A percentile compares a stretch with the other conserved stretches of the same genome.
These are phyloP conservation scores for Athene cunicularia DNA, from an alignment of 2,113 vertebrate species.

Conservation along the genomic window DNA sequence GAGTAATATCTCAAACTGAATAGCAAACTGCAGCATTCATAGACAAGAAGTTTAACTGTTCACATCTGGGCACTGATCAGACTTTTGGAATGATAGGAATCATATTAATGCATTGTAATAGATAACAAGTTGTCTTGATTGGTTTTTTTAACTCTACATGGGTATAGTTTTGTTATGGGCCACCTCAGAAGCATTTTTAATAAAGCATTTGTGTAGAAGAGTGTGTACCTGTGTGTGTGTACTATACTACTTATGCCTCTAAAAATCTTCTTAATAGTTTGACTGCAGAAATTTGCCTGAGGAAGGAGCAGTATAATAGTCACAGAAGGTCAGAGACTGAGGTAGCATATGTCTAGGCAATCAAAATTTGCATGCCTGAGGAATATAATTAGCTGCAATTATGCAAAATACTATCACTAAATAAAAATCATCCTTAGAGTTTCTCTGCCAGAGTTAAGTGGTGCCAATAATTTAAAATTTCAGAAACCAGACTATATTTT, in stretches of 20 bases:
- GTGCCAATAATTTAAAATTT: neutral
- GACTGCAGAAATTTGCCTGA: neutral
- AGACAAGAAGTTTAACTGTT: neutral
- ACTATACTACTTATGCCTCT: neutral
- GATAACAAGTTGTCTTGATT: neutral
- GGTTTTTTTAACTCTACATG: neutral
- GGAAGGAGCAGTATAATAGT: neutral
- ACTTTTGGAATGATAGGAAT: neutral
- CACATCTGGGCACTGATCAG: neutral
- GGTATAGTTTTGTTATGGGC: neutral
- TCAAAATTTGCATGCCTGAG: neutral
- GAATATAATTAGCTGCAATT: neutral
- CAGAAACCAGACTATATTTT: neutral
- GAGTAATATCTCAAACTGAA: neutral
- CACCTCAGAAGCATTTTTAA: conserved; percentile 60
- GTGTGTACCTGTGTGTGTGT: neutral
- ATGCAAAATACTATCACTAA: neutral
- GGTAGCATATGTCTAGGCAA: neutral
- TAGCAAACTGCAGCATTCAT: neutral
- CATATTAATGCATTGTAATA: neutral
- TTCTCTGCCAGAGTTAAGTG: neutral
- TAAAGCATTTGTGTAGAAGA: conserved; percentile 55
- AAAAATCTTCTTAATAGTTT: neutral
- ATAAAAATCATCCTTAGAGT: neutral
- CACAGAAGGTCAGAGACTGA: neutral